Base-by-base conservation (phyloP, 1,140 invertebrate species). In the Phortica variegata region DNA sequence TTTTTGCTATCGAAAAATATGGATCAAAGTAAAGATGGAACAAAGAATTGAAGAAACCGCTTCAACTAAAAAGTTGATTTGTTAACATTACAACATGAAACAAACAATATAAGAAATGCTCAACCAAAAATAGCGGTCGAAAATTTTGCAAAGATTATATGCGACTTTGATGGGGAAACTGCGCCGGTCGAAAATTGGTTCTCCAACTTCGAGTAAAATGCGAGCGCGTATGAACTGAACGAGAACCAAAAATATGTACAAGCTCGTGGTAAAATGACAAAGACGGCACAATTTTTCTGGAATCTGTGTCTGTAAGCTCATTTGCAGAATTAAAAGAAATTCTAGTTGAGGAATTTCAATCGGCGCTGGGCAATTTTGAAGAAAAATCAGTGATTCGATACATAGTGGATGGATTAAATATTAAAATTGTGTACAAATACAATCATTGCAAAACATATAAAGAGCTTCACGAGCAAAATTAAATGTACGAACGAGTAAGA, bases 391-490 rank as follows among this genome's bases (percentile, higher is more conserved):
- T 36, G 4, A 36, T 36, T n/a, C 4, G 8, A 8, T 39, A 19
- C 5, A 21, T 19, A 39, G 37, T 18, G 4, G 18, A 19, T 12
- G 18, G 37, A 3, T 7, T 16, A 18, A 18, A 39, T 12, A 39
- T 47, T 3, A 19, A 19, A 32, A 38, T 9, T 13, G 46, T 40
- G n/a, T 32, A 17, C 12, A 47, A 39, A 41, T 47, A 29, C 26
- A 29, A 29, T 29, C 6, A 29, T 29, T 40, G 16, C 9, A 47
- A 39, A 32, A 18, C 46, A 40, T 33, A 39, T 13, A 26, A 13
- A 3, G 42, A 45, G 3, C 49, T 51, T n/a, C n/a, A 32, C 26
- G 23, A 51, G 15, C 21, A 51, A 33, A 21, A 44, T 20, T 18
- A 29, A 17, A 7, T 44, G 29, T 45, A 18, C 20, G 42, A 44